Base-by-base conservation (phyloP, 2,888 invertebrate species). In the Linyphia triangularis region DNA sequence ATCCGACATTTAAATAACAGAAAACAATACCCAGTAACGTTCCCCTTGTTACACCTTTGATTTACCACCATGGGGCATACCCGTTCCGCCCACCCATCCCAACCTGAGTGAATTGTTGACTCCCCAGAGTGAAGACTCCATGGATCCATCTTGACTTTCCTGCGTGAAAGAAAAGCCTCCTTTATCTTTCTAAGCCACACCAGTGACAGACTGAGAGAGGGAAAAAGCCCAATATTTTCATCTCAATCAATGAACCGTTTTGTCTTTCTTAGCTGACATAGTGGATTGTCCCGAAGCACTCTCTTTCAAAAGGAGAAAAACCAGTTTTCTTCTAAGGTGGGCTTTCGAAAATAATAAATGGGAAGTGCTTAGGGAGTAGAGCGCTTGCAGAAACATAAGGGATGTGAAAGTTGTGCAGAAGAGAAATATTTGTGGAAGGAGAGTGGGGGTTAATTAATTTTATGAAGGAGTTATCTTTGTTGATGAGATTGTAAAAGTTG, bases 191-290 rank as follows among this genome's bases (percentile, higher is more conserved):
- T 16, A 16, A 16, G 33, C 16, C 24, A 13, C 63, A 26, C 9
- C 26, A 5, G 16, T 51, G 51, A 51, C 51, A 51, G 33, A 33
- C 5, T 4, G 33, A 33, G 33, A 16, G 51, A 51, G 51, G n/a
- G 51, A 69, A 72, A 40, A 43, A 43, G 13, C n/a, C 16, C 16
- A 37, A 7, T 63, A 40, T 43, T 63, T 51, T 63, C 63, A 40
- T 77, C 77, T 77, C 63, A 77, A 77, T 65, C 22, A 65, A 40
- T 65, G 63, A 40, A 28, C n/a, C 77, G 5, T 63, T 77, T 63
- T 77, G 28, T 43, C 63, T 77, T 77, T 37, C 63, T 77, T 43
- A 63, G 59, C 13, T 33, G 22, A 4, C 24, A 24, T n/a, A n/a
- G n/a, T n/a, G n/a, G n/a, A n/a, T n/a, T n/a, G n/a, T n/a, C n/a